phyloP scores from a whole-genome alignment of 2,797 vertebrate genomes.

The Xenentodon cancila region DNA sequence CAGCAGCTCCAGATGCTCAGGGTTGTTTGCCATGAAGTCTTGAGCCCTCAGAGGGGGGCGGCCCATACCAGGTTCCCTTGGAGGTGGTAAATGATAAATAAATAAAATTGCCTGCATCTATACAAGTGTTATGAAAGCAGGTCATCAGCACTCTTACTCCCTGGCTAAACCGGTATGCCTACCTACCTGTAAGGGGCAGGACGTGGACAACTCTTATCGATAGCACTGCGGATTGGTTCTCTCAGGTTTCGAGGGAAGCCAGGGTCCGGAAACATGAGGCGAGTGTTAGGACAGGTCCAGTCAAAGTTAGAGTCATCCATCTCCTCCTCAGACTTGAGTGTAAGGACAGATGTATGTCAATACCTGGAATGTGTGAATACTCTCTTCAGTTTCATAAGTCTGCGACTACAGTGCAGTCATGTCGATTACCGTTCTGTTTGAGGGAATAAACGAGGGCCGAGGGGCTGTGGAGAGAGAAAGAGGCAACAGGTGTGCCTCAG shows the following conservation, averaged over 20 bases:
- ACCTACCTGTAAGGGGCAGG: constrained; percentile 84
- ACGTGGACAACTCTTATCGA: constrained; percentile 96
- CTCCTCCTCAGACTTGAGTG: constrained; percentile 77
- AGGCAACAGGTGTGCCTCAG: constrained; percentile 97
- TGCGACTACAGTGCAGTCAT: fast-evolving
- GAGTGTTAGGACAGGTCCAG: constrained; percentile 98
- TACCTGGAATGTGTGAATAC: not conserved
- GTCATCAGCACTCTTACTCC: not conserved
- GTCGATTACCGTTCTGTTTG: constrained; percentile 70
- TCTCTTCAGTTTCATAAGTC: not conserved
- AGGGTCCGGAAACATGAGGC: constrained; percentile 96
- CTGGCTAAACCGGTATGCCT: not conserved
- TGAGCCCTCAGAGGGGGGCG: constrained; percentile 91
- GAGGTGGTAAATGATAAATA: not conserved
- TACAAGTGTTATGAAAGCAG: not conserved
- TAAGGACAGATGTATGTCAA: constrained; percentile 1
- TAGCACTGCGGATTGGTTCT: constrained; percentile 94
- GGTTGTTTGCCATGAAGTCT: constrained; percentile 99
- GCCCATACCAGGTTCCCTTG: constrained; percentile 82
- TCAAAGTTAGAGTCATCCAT: constrained; percentile 97
- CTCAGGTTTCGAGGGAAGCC: constrained; percentile 93
- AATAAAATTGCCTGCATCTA: not conserved
- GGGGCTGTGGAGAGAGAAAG: constrained; percentile 92
- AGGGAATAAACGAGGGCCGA: constrained; percentile 63
- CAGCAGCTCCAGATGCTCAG: constrained; percentile 96